These are phyloP conservation scores for Heteractis magnifica DNA, from an alignment of 92 coral and sea anemone species.

Conservation along the genomic window DNA sequence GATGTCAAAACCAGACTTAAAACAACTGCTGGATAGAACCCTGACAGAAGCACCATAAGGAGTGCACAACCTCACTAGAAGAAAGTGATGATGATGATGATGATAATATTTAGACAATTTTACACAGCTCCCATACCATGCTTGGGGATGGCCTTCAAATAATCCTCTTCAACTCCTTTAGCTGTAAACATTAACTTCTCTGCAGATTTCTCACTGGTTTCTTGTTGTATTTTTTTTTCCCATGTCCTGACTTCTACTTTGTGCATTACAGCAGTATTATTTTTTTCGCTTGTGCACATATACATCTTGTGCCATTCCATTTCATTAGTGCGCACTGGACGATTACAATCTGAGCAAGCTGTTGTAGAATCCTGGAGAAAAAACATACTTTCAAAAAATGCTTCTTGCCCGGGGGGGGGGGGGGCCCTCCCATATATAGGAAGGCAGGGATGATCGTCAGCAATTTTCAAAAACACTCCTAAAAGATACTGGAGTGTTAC, in stretches of 20 bases:
- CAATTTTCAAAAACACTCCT: too few relatives aligned
- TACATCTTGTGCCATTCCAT: conserved; percentile 64
- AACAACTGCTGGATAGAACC: too few relatives aligned
- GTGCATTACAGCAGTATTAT: conserved; percentile 43
- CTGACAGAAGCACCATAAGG: too few relatives aligned
- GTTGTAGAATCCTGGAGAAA: conserved; percentile 59
- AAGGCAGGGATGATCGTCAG: background rate
- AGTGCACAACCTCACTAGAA: too few relatives aligned
- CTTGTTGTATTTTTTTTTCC: conserved; percentile 90
- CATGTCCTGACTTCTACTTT: conserved; percentile 80
- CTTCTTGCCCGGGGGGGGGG: background rate
- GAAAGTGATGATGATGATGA: too few relatives aligned
- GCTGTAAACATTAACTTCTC: conserved; percentile 63
- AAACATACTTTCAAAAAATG: background rate
- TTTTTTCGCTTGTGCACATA: conserved; percentile 75
- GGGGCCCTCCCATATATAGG: background rate
- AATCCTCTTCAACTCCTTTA: conserved; percentile 58
- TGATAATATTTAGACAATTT: background rate
- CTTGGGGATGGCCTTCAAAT: conserved; percentile 66
- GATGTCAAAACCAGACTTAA: too few relatives aligned
- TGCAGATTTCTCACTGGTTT: conserved; percentile 77
- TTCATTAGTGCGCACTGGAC: conserved; percentile 74
- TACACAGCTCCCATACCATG: conserved; percentile 58
- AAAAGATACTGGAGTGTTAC: too few relatives aligned
- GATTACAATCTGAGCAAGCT: conserved; percentile 85